Evolutionary conservation across 2,797 vertebrate species (phyloP), one percentile per base, ranked within the genome.

Genomic region (Aratinga solstitialis): DNA sequence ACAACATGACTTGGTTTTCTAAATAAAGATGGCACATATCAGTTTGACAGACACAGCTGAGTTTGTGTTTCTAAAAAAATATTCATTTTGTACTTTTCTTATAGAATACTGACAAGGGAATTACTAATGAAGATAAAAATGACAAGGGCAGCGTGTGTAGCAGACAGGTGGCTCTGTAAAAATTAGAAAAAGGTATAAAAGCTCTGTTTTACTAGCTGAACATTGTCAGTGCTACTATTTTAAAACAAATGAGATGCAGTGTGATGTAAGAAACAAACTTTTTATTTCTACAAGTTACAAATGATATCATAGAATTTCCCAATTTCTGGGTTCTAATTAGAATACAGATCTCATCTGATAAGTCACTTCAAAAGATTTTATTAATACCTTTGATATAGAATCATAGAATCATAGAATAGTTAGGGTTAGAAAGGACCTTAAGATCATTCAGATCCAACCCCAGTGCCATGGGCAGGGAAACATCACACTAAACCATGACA

Each of bases 51-150:
- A 91, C 89, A 68, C 53, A 67, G 77, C 50, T 94, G 92, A 85
- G 62, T 84, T 94, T 86, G 22, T 73, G 13, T 73, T 93, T 74
- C 74, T 76, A 84, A 95, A 93, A 90, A 83, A 68, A 27, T 69
- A 54, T 48, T 91, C 23, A 67, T 89, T 87, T 90, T 61, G n/a
- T 79, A 87, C n/a, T 76, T 89, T 93, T 93, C 89, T 92, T 53
- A 68, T 69, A 40, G 72, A 76, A 63, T 59, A 71, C 51, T 95
- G 87, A 91, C 91, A 94, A 90, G 77, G 43, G 71, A 96, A 91
- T 94, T 93, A 89, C 38, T 94, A 93, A 95, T 65, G 87, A 94
- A 93, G 85, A 65, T 85, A 94, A 94, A 96, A 96, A 93, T 74
- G 2, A 40, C 38, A 78, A 79, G 56, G 56, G 77, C 93, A 72